Evolutionary conservation across 2,888 invertebrate species (phyloP).

Genomic region (Lysandra bellargus): DNA sequence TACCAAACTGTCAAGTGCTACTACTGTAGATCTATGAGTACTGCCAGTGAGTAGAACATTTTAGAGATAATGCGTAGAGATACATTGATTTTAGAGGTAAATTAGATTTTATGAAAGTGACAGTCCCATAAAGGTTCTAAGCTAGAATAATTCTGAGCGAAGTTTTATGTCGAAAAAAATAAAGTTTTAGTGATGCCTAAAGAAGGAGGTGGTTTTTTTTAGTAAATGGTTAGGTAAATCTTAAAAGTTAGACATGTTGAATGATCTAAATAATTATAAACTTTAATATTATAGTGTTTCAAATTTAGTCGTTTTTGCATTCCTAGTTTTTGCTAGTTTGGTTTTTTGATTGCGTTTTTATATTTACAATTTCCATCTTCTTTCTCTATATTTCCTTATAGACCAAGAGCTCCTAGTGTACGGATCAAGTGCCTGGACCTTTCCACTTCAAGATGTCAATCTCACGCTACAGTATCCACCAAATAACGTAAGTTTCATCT

Average conservation of each 20-base stretch:
- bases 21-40: constrained; percentile 45
- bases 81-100: too few relatives aligned
- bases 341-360: background rate
- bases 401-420: constrained; percentile 53
- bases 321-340: background rate
- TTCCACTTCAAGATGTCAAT: constrained; percentile 62
- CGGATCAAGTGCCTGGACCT: constrained; percentile 60
- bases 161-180: too few relatives aligned
- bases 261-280: too few relatives aligned
- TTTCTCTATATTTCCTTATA: constrained; percentile 42
- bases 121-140: too few relatives aligned
- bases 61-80: too few relatives aligned
- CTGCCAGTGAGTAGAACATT: constrained; percentile 43
- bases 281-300: background rate
- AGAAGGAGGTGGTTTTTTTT: too few relatives aligned
- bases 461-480: constrained; percentile 59
- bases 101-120: too few relatives aligned
- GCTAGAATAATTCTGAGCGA: too few relatives aligned
- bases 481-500: constrained; percentile 46
- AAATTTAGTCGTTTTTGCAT: background rate
- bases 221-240: too few relatives aligned
- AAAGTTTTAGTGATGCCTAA: too few relatives aligned
- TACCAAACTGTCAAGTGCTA: constrained; percentile 52
- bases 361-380: background rate
- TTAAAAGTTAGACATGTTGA: too few relatives aligned